These are phyloP conservation scores for rat (Rattus norvegicus) DNA, from an alignment of 2,113 vertebrate genomes.

Conservation along the genomic window DNA sequence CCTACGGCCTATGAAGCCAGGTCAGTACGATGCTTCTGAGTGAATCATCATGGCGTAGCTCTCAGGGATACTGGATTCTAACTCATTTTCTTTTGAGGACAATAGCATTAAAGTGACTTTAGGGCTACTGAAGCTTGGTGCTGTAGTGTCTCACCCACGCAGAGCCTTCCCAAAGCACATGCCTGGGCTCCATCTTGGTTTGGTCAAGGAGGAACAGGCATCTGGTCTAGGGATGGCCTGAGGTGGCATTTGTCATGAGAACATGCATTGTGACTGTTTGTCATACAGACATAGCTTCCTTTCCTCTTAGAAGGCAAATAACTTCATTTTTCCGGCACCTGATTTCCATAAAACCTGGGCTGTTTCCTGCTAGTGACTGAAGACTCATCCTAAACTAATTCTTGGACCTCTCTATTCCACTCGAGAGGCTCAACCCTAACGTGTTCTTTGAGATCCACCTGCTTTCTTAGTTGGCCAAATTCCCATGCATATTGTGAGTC, in stretches of 20 bases:
- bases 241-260: neutral
- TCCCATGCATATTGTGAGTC: neutral
- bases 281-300: neutral
- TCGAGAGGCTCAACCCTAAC: neutral
- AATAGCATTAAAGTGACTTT: neutral
- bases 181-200: neutral
- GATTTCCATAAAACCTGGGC: neutral
- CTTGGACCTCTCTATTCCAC: neutral
- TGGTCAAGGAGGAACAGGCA: neutral
- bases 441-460: neutral
- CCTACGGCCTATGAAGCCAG: neutral
- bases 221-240: neutral
- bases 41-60: accelerated
- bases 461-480: neutral
- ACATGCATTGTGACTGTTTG: neutral
- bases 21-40: no score
- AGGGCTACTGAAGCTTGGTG: accelerated
- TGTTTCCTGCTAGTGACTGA: neutral
- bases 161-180: accelerated
- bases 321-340: neutral
- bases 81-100: no score
- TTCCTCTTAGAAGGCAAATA: neutral
- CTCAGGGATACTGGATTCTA: neutral
- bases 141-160: neutral
- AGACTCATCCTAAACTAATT: neutral